Evolutionary conservation across 2,113 vertebrate genomes (phyloP), one percentile per base, ranked within the genome.

Genomic region (Tamias sibiricus): DNA sequence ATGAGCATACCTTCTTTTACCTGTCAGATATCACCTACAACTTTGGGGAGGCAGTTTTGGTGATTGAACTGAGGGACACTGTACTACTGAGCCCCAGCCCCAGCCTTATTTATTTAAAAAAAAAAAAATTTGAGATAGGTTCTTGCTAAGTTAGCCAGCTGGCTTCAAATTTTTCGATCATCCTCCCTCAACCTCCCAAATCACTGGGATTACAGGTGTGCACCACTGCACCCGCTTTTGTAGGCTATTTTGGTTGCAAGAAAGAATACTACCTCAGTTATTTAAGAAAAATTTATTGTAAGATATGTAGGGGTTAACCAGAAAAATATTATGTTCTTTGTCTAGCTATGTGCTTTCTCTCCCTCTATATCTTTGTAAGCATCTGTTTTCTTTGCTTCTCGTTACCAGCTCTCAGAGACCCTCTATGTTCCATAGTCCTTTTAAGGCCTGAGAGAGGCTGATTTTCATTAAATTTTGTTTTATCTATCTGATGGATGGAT

Each of bases 231-330:
- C 64, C 64, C 28, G 6, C 30, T 79, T 6, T 83, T 57, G 0
- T 37, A 92, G 84, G 14, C 37, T 52, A 32, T 94, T 90, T 90
- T 92, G 26, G 87, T 74, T 90, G 5, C 40, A 84, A 84, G 83
- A 64, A 84, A 91, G 37, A 59, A 26, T 57, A 57, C 74, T 88
- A 80, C 17, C 17, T 42, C n/a, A 83, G 32, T 42, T 32, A 82
- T 17, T 5, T 80, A 87, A 88, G 77, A 88, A 80, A 88, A 95
- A 30, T 71, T 91, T 80, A 71, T 88, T 91, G 8, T 93, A 68
- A 84, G 37, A 42, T 87, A 35, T 91, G 49, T 66, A 26, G 28
- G 26, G 32, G 22, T 81, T 88, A 88, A 89, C 59, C 12, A 28
- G 32, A 86, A 85, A 76, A 28, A 49, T 28, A 35, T 80, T 62